These are phyloP conservation scores for Coccyzus lansbergi DNA, from an alignment of 2,797 vertebrate genomes.

Conservation along the genomic window DNA sequence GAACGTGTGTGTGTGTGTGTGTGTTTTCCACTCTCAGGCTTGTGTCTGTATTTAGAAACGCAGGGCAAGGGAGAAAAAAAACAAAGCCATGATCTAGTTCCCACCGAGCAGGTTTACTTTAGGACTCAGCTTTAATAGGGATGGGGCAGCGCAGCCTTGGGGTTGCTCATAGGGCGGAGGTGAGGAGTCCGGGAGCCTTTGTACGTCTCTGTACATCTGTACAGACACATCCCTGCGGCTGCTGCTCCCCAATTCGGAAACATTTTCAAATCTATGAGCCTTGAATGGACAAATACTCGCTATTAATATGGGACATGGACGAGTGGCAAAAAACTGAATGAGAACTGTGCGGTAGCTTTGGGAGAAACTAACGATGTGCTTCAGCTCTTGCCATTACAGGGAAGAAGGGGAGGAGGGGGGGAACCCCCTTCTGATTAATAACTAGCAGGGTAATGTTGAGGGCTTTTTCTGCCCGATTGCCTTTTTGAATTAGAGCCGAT, in stretches of 20 bases:
- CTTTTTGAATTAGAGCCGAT: slow-evolving; percentile 89
- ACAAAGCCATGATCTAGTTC: slow-evolving; percentile 58
- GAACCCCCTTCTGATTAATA: slow-evolving; percentile 84
- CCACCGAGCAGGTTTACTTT: slow-evolving; percentile 61
- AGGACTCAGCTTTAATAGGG: slow-evolving; percentile 6
- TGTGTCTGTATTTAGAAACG: not conserved
- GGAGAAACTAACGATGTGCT: slow-evolving; percentile 69
- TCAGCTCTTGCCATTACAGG: slow-evolving; percentile 65
- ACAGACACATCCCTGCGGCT: not conserved
- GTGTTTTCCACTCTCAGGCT: not conserved
- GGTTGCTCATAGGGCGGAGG: not conserved
- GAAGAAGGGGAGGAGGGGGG: slow-evolving; percentile 63
- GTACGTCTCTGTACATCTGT: too few relatives aligned
- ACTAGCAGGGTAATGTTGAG: slow-evolving; percentile 86
- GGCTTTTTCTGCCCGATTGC: slow-evolving; percentile 87
- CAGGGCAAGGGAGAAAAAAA: not conserved
- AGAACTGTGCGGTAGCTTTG: slow-evolving; percentile 64
- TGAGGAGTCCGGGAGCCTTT: not conserved
- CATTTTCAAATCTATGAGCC: slow-evolving; percentile 73
- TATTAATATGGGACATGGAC: slow-evolving; percentile 76
- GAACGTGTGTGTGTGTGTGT: too few relatives aligned
- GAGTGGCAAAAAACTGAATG: slow-evolving; percentile 77
- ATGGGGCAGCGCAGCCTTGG: not conserved
- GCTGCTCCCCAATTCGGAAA: slow-evolving; percentile 55
- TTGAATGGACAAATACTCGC: slow-evolving; percentile 74